Base-by-base conservation (phyloP, 2,888 invertebrate genomes). In the Leptothorax acervorum region DNA sequence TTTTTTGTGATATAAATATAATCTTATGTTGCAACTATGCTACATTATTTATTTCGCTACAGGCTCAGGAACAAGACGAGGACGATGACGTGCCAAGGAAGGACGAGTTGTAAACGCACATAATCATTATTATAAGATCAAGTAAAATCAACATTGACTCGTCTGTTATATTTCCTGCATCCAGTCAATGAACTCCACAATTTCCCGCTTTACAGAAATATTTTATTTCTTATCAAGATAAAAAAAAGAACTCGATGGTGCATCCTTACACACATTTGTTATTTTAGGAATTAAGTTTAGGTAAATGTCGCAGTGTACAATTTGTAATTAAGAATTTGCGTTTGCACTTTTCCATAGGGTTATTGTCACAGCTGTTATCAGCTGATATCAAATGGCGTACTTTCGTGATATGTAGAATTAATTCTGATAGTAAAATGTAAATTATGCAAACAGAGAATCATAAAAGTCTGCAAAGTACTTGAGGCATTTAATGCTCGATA, bases 71-170 rank as follows among this genome's bases (percentile, higher is more conserved):
- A 92, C 96, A 96, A 89, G 97, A 97, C 63, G 97, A 97, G 91
- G 97, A 97, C 86, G 97, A 97, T 73, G 97, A 97, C 92, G 95
- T 96, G 91, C 97, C 97, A 91, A 95, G 96, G 93, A 97, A 97
- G 94, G 98, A 98, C 94, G 98, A 98, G 95, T 96, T 98, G 96
- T 98, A 97, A 97, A 55, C 79, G 86, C 89, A 86, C 84, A 78
- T 85, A 85, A 91, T 87, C 88, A 90, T 90, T 76, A 76, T 65
- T 78, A 51, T 82, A 88, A 85, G 71, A 85, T 5, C 35, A 35
- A 88, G 81, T 85, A 84, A 91, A 90, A 85, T 84, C 86, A 87
- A 90, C 86, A 89, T 83, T 83, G 45, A 87, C 78, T 87, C 82
- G 68, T 86, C 70, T 83, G 70, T 85, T 82, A 71, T 86, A 86